Conservation (phyloP, 2,888 invertebrate genomes). For the Diaperis boleti region DNA sequence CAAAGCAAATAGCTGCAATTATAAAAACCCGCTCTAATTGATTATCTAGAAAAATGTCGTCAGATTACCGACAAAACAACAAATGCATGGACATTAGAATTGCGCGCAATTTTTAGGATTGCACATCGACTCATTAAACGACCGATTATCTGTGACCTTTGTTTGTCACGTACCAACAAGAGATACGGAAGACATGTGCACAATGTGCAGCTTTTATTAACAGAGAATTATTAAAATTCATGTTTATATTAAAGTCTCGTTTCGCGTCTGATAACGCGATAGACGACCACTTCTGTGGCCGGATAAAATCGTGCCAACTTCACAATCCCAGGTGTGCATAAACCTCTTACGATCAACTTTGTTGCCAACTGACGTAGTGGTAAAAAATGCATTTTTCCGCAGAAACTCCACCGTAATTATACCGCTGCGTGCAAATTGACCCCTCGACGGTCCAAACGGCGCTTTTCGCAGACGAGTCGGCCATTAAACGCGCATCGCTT, state of each 20-base stretch:
- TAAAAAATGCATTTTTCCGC: too few relatives aligned
- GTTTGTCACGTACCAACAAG: constrained; percentile 33
- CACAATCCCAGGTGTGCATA: too few relatives aligned
- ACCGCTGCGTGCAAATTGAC: too few relatives aligned
- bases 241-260: constrained; percentile 17
- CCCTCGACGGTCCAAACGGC: not conserved
- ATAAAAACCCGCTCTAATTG: too few relatives aligned
- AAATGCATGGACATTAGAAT: not conserved
- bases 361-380: too few relatives aligned
- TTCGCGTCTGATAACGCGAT: constrained; percentile 13
- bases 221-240: constrained; percentile 6
- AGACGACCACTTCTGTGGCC: not conserved
- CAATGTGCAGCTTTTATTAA: constrained; percentile 32
- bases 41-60: too few relatives aligned
- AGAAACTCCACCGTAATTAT: too few relatives aligned
- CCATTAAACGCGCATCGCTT: not conserved
- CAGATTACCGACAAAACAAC: too few relatives aligned
- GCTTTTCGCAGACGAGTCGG: too few relatives aligned
- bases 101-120: not conserved
- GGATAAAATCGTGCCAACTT: too few relatives aligned
- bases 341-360: too few relatives aligned
- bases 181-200: constrained; percentile 28
- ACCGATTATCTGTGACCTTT: constrained; percentile 30
- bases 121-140: not conserved
- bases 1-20: too few relatives aligned